Evolutionary conservation across 2,888 invertebrate species (phyloP), one percentile per base, ranked within the genome.

Genomic region (Brachypalpus laphriformis): DNA sequence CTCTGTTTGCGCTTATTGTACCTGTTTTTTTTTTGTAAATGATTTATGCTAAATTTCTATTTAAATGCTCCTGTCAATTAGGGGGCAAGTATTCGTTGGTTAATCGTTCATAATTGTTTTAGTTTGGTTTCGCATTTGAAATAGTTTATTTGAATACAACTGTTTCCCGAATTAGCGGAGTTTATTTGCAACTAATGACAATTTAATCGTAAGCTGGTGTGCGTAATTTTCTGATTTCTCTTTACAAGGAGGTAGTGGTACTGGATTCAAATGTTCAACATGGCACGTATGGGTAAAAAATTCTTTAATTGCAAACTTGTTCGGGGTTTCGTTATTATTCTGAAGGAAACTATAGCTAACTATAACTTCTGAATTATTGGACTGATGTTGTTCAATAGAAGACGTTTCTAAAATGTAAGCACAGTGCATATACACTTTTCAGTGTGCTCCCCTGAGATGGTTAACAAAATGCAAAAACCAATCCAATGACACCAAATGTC

Each of bases 31-130:
- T 14, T 34, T 9, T n/a, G 47, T 45, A 37, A 77, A 75, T 68
- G 20, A 37, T 66, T 59, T 54, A 59, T 51, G 59, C 42, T 49
- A 51, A 74, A 80, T 80, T 74, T 74, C 59, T 80, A 22, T 61
- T 80, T 45, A 45, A 37, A 63, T 63, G 25, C 9, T 9, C 9
- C n/a, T 76, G 76, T 42, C 82, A 71, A 65, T 57, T 47, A 16
- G 56, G 56, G 16, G 14, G 34, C 31, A 70, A 70, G 14, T n/a
- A 56, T 18, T 11, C 14, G 5, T 57, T 45, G 37, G 28, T 71
- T 65, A 49, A 71, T 57, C 5, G n/a, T 16, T 47, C 18, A 31
- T 54, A 51, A 61, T 51, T 57, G 47, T 37, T 54, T 54, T 56
- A 2, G 34, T 65, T 37, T 22, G 18, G 3, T 31, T 47, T 25